These are phyloP conservation scores for Prunella himalayana DNA, from an alignment of 2,113 vertebrate species.

Conservation along the genomic window DNA sequence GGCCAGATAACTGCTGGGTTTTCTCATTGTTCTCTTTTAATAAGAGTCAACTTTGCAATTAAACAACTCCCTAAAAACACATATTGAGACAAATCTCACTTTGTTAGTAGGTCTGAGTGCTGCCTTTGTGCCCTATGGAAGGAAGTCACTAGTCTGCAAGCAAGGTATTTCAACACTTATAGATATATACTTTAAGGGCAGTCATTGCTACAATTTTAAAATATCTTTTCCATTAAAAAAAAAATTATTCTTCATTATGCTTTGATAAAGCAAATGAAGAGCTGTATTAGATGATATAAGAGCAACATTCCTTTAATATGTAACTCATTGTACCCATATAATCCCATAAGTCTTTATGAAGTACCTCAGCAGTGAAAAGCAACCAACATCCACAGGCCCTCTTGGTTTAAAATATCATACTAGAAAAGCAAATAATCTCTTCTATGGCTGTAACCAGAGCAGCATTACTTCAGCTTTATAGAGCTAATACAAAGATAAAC, in stretches of 20 bases:
- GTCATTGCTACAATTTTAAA: neutral
- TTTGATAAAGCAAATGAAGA: neutral
- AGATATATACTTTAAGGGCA: neutral
- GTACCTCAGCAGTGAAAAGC: neutral
- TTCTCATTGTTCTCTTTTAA: neutral
- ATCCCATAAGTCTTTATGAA: neutral
- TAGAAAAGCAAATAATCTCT: neutral
- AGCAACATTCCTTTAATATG: neutral
- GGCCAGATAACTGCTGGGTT: neutral
- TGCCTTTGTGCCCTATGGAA: neutral
- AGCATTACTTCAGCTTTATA: neutral
- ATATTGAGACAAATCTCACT: neutral
- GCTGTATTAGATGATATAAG: neutral
- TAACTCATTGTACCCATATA: neutral
- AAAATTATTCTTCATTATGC: neutral
- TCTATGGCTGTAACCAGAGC: neutral
- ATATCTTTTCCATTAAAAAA: neutral
- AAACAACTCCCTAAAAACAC: conserved; percentile 17
- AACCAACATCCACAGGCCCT: neutral
- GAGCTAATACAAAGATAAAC: neutral
- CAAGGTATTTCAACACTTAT: neutral
- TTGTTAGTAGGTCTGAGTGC: neutral
- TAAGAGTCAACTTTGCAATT: neutral
- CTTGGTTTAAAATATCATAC: neutral
- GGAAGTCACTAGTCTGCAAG: neutral